Evolutionary conservation across 1,140 invertebrate species (phyloP), one percentile per base, ranked within the genome.

Genomic region (Steinernema khuongi): DNA sequence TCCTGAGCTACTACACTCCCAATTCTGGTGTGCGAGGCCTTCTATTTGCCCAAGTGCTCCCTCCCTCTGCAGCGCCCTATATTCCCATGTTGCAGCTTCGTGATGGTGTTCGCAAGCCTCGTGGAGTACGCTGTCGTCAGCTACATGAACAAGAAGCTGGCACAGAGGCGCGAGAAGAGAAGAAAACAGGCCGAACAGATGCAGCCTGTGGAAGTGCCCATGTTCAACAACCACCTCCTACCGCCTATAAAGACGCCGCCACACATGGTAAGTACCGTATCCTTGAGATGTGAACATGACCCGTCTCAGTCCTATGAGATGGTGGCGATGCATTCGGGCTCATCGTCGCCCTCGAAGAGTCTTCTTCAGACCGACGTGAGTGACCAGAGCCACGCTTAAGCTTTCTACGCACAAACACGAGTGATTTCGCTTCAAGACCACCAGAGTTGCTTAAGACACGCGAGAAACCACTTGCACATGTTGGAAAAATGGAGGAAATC

Each of bases 61-160:
- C 26, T 60, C 26, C 7, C 7, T 41, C 36, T n/a, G n/a, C 7
- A 41, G n/a, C n/a, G 14, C 22, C 7, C 22, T n/a, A 60, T 60
- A n/a, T 22, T 18, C 1, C 71, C 29, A 26, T 44, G 19, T 44
- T 72, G n/a, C 14, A 85, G 83, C 72, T 80, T 87, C 71, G 79
- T 86, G 19, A 85, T 86, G 77, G 86, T 87, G 4, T 87, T 87
- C 70, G 78, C 82, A 17, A 77, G 81, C 2, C 70, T 87, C 2
- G 75, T 87, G 28, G 86, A 87, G 73, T 86, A 81, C 69, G 83
- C 86, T 0, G 71, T 86, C 14, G 83, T 86, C 41, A 79, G 76
- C 11, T 84, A 84, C 66, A 80, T 84, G 83, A 85, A 78, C 68
- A 81, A 83, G 33, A 28, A 83, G 50, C 71, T 86, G 50, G 78